phyloP scores from a whole-genome alignment of 2,113 vertebrate species.

The Percopsis transmontana region DNA sequence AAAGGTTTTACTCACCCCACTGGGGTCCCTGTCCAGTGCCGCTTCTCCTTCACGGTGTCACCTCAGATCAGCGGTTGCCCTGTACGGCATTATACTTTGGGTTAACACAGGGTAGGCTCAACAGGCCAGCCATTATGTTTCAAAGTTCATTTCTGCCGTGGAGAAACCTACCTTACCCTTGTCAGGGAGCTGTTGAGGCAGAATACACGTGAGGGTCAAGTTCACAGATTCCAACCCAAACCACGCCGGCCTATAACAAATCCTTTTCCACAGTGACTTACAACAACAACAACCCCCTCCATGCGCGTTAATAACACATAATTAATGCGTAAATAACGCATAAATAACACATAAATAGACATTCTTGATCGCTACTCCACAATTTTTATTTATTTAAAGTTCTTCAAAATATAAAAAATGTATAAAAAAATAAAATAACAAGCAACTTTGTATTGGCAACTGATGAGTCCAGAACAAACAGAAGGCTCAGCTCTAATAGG shows the following conservation, averaged over 20 bases:
- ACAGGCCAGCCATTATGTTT: background rate
- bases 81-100: too few species aligned
- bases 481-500: conserved; percentile 50
- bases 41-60: conserved; percentile 49
- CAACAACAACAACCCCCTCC: too few species aligned
- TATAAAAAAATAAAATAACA: background rate
- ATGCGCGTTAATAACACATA: too few species aligned
- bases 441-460: conserved; percentile 36
- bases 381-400: too few species aligned
- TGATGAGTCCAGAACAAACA: conserved; percentile 62
- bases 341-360: too few species aligned
- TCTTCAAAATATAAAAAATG: too few species aligned
- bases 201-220: too few species aligned
- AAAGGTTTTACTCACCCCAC: conserved; percentile 57
- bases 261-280: background rate
- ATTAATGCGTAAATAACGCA: too few species aligned
- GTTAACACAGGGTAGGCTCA: background rate
- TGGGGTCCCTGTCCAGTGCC: conserved; percentile 52
- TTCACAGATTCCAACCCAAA: conserved; percentile 18
- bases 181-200: background rate
- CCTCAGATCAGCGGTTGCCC: too few species aligned
- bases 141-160: background rate
- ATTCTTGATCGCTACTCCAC: too few species aligned
- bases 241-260: background rate
- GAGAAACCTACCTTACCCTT: background rate